Evolutionary conservation across 1,140 invertebrate genomes (phyloP).

Genomic region (Drosophila suzukii): DNA sequence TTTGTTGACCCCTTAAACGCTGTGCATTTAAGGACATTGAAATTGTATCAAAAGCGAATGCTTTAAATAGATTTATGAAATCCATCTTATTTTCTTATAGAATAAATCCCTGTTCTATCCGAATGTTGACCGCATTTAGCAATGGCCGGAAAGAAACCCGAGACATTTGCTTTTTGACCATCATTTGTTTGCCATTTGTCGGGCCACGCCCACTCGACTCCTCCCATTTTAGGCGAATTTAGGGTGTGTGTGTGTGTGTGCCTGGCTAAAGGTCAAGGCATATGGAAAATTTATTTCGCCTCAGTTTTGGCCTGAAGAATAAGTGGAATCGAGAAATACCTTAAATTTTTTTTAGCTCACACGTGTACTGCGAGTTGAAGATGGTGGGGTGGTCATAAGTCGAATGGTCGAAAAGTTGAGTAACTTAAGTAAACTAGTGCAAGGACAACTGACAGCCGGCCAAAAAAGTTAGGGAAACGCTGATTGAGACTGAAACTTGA

Average conservation of each 20-base stretch:
- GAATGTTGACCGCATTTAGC: constrained; percentile 12
- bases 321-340: constrained; percentile 12
- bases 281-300: constrained; percentile 22
- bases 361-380: constrained; percentile 2
- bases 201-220: constrained; percentile 12
- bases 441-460: constrained; percentile 28
- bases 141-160: constrained; percentile 14
- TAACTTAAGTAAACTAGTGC: constrained; percentile 30
- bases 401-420: constrained; percentile 22
- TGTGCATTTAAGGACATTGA: neutral
- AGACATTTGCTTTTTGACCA: constrained; percentile 7
- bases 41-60: neutral
- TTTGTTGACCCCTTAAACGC: constrained; percentile 4
- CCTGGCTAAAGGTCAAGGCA: constrained; percentile 67
- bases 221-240: constrained; percentile 5
- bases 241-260: constrained; percentile 3
- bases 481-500: constrained; percentile 16
- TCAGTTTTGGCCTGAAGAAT: constrained; percentile 33
- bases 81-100: neutral
- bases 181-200: constrained; percentile 46
- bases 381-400: constrained; percentile 12
- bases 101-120: too few relatives aligned
- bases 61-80: neutral
- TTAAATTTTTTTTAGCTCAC: constrained; percentile 16
- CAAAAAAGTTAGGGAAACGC: neutral